Base-by-base conservation (phyloP, 2,888 invertebrate genomes). In the Eupithecia abbreviata region DNA sequence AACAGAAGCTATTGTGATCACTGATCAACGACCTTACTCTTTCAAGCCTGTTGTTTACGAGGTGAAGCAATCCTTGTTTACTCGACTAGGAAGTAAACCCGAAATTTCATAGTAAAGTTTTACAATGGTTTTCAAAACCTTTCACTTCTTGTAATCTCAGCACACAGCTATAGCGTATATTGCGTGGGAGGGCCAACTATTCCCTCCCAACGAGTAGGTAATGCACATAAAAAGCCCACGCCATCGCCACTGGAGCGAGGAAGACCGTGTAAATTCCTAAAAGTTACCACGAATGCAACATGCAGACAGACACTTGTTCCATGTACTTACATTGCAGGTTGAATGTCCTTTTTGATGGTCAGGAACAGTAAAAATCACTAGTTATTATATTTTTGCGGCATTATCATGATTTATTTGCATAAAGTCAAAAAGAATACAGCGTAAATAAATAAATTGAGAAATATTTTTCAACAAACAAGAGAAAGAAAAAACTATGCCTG, bases 231-330 rank as follows among this genome's bases (percentile, higher is more conserved):
- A 79, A 81, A 82, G 76, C 83, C 77, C 82, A 86, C 83, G 84
- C 83, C 81, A 83, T 83, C 84, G 76, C 80, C 85, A 86, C 79
- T 87, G 84, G 78, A 85, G 84, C 86, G 86, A 81, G 82, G 82
- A 85, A 83, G 72, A 62, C 71, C 47, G 71, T 75, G 55, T 71
- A 72, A 72, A 78, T 74, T 76, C 71, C 43, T 43, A 67, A 77
- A 78, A 77, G 70, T 74, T 30, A 82, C 79, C 82, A 82, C 82
- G 82, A 82, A 77, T 72, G 71, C 82, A 79, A n/a, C 43, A 77
- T 77, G 75, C 73, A 71, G 45, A 41, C 73, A 71, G 45, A 41
- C 67, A 55, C 62, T 12, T 66, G 58, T 58, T 55, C 5, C n/a
- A 55, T 10, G 55, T 66, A 67, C 66, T 71, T 73, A 73, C 75